Base-by-base conservation (phyloP, 2,113 vertebrate genomes). In the Caretta caretta region DNA sequence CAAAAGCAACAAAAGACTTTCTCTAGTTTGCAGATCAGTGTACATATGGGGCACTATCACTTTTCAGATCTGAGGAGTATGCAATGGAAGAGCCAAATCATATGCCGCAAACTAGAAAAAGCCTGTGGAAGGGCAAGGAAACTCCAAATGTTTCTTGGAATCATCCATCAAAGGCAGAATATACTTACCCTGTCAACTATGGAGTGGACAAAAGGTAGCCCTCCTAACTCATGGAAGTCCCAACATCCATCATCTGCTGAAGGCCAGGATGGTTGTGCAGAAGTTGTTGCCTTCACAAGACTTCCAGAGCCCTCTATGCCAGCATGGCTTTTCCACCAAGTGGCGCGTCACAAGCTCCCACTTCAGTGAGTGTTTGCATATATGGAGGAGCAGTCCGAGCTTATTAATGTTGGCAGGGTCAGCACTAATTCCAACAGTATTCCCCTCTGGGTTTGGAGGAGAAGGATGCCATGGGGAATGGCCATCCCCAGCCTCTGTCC, bases 381-480 rank as follows among this genome's bases (percentile, higher is more conserved):
- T 0, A 0, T 38, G 56, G 62, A 89, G 59, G 75, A 94, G 79
- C 49, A 95, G 65, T 93, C 69, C 8, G 1, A 31, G 78, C 80
- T 76, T 93, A 29, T 85, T 92, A 3, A 46, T 79, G 89, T 93
- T 95, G 80, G 83, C 10, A 7, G 81, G 69, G 78, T 91, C 83
- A 91, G 83, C 88, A 10, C 57, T 90, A 25, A 7, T 8, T 72
- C 69, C n/a, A 89, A 72, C 85, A 92, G 4, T 83, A 89, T 57
- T 95, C 94, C 80, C 78, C 49, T 56, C 51, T 46, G 51, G 8
- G 42, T 38, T 79, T 38, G 10, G 31, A 31, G 13, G 31, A 65
- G 27, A 11, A 87, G 8, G 19, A 29, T 0, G 0, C 65, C 75
- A 35, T 76, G 88, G 57, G 81, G 38, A 78, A 72, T 9, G n/a